Evolutionary conservation across 1,140 invertebrate species (phyloP), one percentile per base, ranked within the genome.

Genomic region (Coenobita brevimanus): DNA sequence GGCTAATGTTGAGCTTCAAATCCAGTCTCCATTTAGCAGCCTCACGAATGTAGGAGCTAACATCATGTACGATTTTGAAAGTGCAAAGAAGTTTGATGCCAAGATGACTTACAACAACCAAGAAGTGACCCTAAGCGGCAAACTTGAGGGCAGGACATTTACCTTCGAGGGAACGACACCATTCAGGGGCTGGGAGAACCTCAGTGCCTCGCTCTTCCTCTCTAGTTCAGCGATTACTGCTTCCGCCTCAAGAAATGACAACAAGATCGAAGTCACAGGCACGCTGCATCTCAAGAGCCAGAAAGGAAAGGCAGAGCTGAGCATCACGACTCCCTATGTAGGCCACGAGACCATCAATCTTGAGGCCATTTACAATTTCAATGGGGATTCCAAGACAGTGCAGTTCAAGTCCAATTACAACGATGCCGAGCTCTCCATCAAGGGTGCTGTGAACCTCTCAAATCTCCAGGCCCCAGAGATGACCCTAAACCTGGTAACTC

Each of bases 401-500:
- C 38, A 36, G 24, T 10, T 73, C 13, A 80, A 87, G 46, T 24
- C 69, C 4, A 83, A 27, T 13, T 36, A 57, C 24, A 50, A 33
- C 46, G 24, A 38, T 17, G 30, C 79, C n/a, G 76, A 87, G 41
- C 30, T 87, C 41, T 54, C 50, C 27, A 8, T 87, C 6, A 54
- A 4, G 33, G 84, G 76, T 6, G 46, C 46, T 8, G 46, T 50
- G 46, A 79, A 73, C 15, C 15, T 80, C 3, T 33, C 43, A 54
- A 21, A 87, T 30, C 75, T 71, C 2, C 43, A 80, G 15, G n/a
- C 76, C 8, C 84, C 84, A 10, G 64, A 87, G 46, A 80, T 87
- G 43, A 87, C n/a, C 27, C 27, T 87, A 10, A 67, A 87, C 41
- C 79, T 87, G 27, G 50, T 71, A 3, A 87, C 84, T 67, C 84